Conservation (phyloP, 2,113 vertebrate genomes). For the Misgurnus mizolepis region DNA sequence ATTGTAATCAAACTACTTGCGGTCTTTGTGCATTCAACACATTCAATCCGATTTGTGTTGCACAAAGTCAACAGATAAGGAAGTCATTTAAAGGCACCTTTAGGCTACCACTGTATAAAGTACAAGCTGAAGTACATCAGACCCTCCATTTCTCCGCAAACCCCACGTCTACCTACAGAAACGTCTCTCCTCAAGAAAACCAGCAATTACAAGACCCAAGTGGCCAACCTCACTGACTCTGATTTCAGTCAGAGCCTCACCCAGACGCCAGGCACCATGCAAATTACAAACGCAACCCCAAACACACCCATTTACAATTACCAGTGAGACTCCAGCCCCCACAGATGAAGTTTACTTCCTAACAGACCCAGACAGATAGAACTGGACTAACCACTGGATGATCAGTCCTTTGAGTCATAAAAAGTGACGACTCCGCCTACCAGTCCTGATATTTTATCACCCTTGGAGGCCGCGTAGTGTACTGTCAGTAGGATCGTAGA, state of each 20-base stretch:
- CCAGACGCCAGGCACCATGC: constrained; percentile 63
- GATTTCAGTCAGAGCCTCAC: constrained; percentile 46
- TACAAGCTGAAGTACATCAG: neutral
- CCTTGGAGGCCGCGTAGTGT: constrained; percentile 3
- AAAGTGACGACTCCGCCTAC: constrained; percentile 1
- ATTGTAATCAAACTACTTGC: no score
- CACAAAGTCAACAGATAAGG: no score
- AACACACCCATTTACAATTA: constrained; percentile 62
- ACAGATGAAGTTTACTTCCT: constrained; percentile 19
- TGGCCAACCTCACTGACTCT: constrained; percentile 49
- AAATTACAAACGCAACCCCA: constrained; percentile 62
- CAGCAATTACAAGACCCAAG: constrained; percentile 48
- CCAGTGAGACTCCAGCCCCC: constrained; percentile 57
- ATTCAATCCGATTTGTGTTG: no score
- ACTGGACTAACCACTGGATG: constrained; percentile 44
- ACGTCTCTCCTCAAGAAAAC: constrained; percentile 45
- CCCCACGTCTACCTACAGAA: constrained; percentile 37
- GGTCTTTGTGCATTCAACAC: no score
- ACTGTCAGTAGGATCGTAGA: neutral
- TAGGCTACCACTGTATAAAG: neutral
- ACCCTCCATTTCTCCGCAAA: neutral
- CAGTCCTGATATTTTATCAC: constrained; percentile 26
- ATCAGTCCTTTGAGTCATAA: constrained; percentile 36
- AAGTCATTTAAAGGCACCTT: no score
- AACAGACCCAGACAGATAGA: constrained; percentile 46